Percentiles rank a stretch among this genome's conserved stretches.
Conservation (phyloP, 2,113 vertebrate species). For the Fregetta grallaria region DNA sequence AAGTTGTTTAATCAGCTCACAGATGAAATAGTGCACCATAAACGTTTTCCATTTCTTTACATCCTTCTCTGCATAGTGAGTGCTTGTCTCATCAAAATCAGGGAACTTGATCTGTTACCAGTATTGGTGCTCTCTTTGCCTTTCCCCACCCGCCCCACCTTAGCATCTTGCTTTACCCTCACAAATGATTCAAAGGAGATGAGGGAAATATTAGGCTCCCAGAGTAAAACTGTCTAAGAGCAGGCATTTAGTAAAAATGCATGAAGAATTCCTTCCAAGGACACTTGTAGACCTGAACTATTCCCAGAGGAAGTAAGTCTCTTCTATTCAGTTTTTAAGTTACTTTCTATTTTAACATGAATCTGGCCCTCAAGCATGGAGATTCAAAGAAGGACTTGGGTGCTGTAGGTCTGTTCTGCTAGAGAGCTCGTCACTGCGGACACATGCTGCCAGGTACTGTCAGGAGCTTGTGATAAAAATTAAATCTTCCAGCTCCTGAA, state of each 20-base stretch:
- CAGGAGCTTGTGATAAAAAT: neutral
- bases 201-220: neutral
- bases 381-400: neutral
- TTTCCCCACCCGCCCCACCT: neutral
- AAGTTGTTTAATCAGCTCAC: neutral
- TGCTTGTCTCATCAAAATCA: neutral
- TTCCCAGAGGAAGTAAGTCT: neutral
- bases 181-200: neutral
- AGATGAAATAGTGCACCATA: neutral
- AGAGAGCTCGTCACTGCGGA: neutral
- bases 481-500: neutral
- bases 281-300: neutral
- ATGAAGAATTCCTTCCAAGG: neutral
- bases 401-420: neutral
- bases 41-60: neutral
- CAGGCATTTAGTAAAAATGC: neutral
- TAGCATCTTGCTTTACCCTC: neutral
- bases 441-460: neutral
- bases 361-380: neutral
- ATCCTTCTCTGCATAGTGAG: neutral
- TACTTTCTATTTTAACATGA: neutral
- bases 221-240: neutral
- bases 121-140: neutral
- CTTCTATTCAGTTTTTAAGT: neutral
- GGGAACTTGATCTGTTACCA: neutral